phyloP scores from a whole-genome alignment of 1,140 invertebrate genomes.

The Macrotrachela quadricornifera region DNA sequence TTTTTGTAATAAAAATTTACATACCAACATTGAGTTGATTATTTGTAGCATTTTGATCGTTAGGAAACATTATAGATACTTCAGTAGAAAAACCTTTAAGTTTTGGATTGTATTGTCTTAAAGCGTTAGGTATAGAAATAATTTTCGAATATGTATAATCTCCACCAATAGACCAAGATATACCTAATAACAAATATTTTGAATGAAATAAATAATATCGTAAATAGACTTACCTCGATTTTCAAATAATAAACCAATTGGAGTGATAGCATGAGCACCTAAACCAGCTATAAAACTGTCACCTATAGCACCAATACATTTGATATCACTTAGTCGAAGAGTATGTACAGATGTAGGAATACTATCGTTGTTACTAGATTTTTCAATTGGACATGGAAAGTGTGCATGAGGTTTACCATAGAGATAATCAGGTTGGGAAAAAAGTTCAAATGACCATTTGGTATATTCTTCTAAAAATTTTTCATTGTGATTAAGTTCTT shows the following conservation, averaged over 20 bases:
- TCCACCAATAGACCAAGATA: neutral
- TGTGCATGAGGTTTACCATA: too few relatives aligned
- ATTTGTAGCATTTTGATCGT: neutral
- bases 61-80: neutral
- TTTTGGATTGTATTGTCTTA: conserved; percentile 23
- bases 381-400: too few relatives aligned
- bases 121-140: conserved; percentile 15
- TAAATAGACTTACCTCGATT: neutral
- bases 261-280: conserved; percentile 4
- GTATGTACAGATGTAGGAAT: conserved; percentile 31
- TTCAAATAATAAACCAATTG: conserved; percentile 1
- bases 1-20: too few relatives aligned
- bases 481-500: too few relatives aligned
- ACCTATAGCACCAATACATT: conserved; percentile 52
- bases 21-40: too few relatives aligned
- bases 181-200: too few relatives aligned
- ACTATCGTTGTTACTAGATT: too few relatives aligned
- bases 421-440: too few relatives aligned
- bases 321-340: conserved; percentile 49
- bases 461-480: too few relatives aligned
- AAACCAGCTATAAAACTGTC: conserved; percentile 40
- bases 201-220: too few relatives aligned
- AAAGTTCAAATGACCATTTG: too few relatives aligned
- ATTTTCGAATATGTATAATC: neutral
- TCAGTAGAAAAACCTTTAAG: conserved; percentile 21